phyloP scores from a whole-genome alignment of 1,140 invertebrate genomes.

The Anadara kagoshimensis region DNA sequence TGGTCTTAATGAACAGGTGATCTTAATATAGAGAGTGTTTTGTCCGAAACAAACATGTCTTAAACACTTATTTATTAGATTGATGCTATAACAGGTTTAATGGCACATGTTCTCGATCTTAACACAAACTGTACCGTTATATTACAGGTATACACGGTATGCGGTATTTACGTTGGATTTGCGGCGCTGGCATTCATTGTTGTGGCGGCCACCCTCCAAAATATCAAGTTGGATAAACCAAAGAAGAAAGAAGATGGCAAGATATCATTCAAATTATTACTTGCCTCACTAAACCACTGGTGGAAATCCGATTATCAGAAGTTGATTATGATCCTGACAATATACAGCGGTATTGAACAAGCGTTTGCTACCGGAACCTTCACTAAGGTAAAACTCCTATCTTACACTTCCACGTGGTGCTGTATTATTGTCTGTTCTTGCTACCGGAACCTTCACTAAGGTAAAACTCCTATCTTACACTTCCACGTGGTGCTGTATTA shows the following conservation, averaged over 20 bases:
- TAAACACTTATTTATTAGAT: too few relatives aligned
- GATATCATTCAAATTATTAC: slow-evolving; percentile 81
- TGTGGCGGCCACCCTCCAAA: slow-evolving; percentile 91
- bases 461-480: slow-evolving; percentile 76
- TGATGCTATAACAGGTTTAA: too few relatives aligned
- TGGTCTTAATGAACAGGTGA: too few relatives aligned
- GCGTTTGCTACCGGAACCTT: slow-evolving; percentile 96
- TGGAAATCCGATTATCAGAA: slow-evolving; percentile 85
- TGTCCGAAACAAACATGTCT: too few relatives aligned
- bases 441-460: slow-evolving; percentile 94
- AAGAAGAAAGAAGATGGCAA: slow-evolving; percentile 22
- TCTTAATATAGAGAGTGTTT: too few relatives aligned
- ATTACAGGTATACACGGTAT: slow-evolving; percentile 80
- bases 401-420: too few relatives aligned
- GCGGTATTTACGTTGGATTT: slow-evolving; percentile 90
- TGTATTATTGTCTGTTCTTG: too few relatives aligned
- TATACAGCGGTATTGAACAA: slow-evolving; percentile 98
- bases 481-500: too few relatives aligned
- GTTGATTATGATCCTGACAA: slow-evolving; percentile 93
- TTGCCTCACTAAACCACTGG: slow-evolving; percentile 92
- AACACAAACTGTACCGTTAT: not conserved
- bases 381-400: slow-evolving; percentile 82
- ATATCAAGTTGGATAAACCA: slow-evolving; percentile 57
- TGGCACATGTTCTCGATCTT: too few relatives aligned
- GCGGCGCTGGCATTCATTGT: slow-evolving; percentile 89